Evolutionary conservation across 2,113 vertebrate genomes (phyloP).

Genomic region (Amblyopsis rosae): DNA sequence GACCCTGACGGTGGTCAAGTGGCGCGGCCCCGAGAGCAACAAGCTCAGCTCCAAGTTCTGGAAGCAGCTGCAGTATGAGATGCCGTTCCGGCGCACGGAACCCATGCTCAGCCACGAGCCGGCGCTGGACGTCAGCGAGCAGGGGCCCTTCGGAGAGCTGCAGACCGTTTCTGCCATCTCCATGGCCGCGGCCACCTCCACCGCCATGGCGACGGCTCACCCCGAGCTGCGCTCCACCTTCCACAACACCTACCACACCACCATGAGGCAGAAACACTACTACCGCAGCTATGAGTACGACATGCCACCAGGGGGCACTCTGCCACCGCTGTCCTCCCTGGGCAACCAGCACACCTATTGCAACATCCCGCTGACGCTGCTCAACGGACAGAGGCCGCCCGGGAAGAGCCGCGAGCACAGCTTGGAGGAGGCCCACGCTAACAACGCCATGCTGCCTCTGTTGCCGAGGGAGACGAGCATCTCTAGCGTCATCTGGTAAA

Average conservation of each 20-base stretch:
- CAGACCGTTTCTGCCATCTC: constrained; percentile 98
- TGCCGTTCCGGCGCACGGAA: constrained; percentile 97
- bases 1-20: constrained; percentile 96
- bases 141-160: constrained; percentile 95
- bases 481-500: constrained; percentile 98
- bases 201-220: constrained; percentile 96
- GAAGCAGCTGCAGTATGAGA: constrained; percentile 99
- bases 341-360: constrained; percentile 99
- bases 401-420: constrained; percentile 94
- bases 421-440: constrained; percentile 94
- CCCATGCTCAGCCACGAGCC: constrained; percentile 91
- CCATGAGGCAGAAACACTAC: constrained; percentile 99
- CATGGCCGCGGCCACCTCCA: constrained; percentile 96
- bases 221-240: constrained; percentile 96
- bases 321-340: constrained; percentile 91
- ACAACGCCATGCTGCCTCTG: constrained; percentile 97
- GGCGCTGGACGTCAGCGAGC: constrained; percentile 95
- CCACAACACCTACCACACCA: constrained; percentile 96
- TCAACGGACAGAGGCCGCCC: constrained; percentile 95
- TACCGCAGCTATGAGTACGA: constrained; percentile 98
- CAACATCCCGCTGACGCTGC: constrained; percentile 99
- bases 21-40: constrained; percentile 96
- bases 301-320: constrained; percentile 90
- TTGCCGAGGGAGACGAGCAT: constrained; percentile 98
- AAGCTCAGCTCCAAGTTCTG: constrained; percentile 98